A percentile compares a stretch with the other conserved stretches of the same genome.
Conservation (phyloP, 2,113 vertebrate species). For the Lasiurus borealis region DNA sequence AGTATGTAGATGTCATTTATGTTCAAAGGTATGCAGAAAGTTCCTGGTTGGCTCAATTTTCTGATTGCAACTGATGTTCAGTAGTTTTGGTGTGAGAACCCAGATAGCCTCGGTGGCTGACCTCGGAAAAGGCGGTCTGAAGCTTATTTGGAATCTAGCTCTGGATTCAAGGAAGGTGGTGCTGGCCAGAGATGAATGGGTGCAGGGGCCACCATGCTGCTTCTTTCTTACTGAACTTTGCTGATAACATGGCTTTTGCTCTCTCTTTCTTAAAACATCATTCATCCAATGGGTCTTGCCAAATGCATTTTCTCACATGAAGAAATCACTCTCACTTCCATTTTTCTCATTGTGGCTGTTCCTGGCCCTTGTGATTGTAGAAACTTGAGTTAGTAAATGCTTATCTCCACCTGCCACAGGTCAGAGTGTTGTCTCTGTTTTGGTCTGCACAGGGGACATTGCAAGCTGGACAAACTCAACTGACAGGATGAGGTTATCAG, state of each 20-base stretch:
- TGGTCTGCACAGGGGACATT: not conserved
- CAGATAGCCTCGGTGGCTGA: rapidly evolving
- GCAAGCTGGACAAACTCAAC: not conserved
- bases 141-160: not conserved
- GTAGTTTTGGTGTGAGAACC: rapidly evolving
- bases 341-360: not conserved
- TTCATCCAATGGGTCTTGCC: not conserved
- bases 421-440: not conserved
- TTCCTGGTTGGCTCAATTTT: no score
- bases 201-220: rapidly evolving
- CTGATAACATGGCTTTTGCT: not conserved
- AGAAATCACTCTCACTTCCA: not conserved
- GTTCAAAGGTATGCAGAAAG: not conserved
- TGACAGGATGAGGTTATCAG: not conserved
- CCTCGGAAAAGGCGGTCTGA: rapidly evolving
- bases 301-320: not conserved
- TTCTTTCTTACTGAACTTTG: not conserved
- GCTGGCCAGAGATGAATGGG: not conserved
- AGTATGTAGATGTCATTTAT: not conserved
- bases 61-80: rapidly evolving
- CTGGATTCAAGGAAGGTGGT: rapidly evolving
- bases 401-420: not conserved
- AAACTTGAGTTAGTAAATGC: not conserved
- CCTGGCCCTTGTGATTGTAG: not conserved
- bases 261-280: not conserved